Evolutionary conservation across 2,888 invertebrate genomes (phyloP), one percentile per base, ranked within the genome.

Genomic region (Synergus laeviventris): DNA sequence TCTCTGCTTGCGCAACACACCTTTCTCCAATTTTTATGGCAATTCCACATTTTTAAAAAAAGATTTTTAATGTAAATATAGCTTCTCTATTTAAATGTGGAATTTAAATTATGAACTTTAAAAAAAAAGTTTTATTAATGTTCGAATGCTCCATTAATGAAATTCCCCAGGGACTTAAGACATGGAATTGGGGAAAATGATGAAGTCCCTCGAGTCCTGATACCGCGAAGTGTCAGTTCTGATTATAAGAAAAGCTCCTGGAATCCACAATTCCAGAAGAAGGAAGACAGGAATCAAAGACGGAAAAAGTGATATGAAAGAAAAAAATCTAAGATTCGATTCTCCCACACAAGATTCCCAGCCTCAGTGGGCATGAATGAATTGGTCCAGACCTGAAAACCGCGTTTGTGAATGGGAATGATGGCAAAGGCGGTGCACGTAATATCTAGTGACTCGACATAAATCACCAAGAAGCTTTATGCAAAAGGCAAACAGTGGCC

Each of bases 401-500:
- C 79, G 79, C 80, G 79, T 61, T 81, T 61, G 73, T 81, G 77
- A 82, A 82, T 81, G 79, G 76, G 79, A 24, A 64, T 73, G 73
- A 54, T 75, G 80, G 76, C 78, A 76, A 80, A 77, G 80, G 80
- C 78, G 75, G 75, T 62, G 45, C 78, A 66, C 75, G 76, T 79
- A 79, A 74, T 81, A 81, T 78, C 75, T 78, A 74, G 78, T 78
- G 81, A 79, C 77, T 78, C 84, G 85, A 85, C 87, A 89, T 90
- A 90, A 90, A 89, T 90, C 89, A 89, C 85, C 75, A 76, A 76
- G 82, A 80, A 78, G 85, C 86, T 87, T 88, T 87, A 88, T 88
- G 85, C 86, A 86, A 86, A 84, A 82, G 84, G 86, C 86, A 88
- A 87, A 89, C 87, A 88, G 85, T 84, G 84, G 83, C 83, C 81